Percentiles rank a stretch among this genome's conserved stretches.
These are phyloP conservation scores for Ptychadena robeensis DNA, from an alignment of 2,797 vertebrate species.

Conservation along the genomic window DNA sequence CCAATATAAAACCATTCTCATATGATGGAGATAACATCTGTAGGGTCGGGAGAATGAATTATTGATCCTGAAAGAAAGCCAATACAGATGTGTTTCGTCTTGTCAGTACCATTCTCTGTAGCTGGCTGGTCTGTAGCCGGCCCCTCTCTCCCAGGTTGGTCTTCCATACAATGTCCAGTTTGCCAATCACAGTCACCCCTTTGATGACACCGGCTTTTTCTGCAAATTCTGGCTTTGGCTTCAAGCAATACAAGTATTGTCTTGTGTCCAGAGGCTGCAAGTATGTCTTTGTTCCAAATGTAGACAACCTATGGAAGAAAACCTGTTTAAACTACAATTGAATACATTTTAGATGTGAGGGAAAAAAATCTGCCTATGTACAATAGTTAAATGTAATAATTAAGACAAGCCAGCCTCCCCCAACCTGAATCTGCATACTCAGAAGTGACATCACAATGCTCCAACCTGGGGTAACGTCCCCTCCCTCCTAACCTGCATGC, in stretches of 20 bases:
- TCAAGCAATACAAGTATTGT: conserved; percentile 96
- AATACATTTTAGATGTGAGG: too few species aligned
- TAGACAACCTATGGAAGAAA: conserved; percentile 79
- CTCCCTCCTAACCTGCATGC: too few species aligned
- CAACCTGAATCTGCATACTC: too few species aligned
- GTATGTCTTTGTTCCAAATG: conserved; percentile 96
- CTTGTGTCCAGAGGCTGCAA: conserved; percentile 97
- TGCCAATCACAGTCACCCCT: conserved; percentile 96
- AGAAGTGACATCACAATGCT: too few species aligned
- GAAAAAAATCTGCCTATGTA: too few species aligned
- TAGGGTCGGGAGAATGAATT: background rate
- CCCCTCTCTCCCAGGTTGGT: conserved; percentile 96
- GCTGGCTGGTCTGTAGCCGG: conserved; percentile 95
- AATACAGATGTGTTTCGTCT: background rate
- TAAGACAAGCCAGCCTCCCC: too few species aligned
- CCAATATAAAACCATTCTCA: too few species aligned
- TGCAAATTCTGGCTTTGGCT: conserved; percentile 95
- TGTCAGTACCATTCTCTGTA: conserved; percentile 91
- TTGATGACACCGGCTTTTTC: conserved; percentile 98
- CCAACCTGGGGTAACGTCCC: too few species aligned
- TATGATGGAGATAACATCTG: too few species aligned
- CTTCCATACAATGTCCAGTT: conserved; percentile 98
- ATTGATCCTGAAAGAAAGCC: too few species aligned
- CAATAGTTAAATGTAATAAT: too few species aligned
- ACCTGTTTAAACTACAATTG: background rate